These are phyloP conservation scores for Actenoides hombroni DNA, from an alignment of 2,113 vertebrate species.

Conservation along the genomic window DNA sequence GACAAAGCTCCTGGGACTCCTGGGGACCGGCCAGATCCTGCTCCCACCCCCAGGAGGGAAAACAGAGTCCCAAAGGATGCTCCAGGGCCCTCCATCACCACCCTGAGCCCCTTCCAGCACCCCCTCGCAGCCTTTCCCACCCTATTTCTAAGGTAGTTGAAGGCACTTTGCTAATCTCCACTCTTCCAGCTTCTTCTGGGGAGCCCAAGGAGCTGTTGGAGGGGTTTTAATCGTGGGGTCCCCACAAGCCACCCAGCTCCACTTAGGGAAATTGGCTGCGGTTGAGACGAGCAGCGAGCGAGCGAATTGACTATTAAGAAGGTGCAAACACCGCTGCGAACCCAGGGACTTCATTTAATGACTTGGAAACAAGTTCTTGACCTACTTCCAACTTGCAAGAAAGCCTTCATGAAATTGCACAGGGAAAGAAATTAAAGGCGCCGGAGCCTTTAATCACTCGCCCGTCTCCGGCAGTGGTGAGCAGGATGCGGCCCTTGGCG, in stretches of 20 bases:
- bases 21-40: accelerated
- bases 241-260: not conserved
- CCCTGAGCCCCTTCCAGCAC: not conserved
- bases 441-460: not conserved
- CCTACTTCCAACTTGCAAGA: constrained; percentile 40
- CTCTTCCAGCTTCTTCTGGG: accelerated
- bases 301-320: not conserved
- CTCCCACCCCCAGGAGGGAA: not conserved
- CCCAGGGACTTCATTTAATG: constrained; percentile 35
- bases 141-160: not conserved
- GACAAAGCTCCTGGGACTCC: accelerated
- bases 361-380: constrained; percentile 59
- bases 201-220: not conserved
- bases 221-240: not conserved
- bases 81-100: accelerated
- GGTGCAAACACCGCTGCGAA: constrained; percentile 5
- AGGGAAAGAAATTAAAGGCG: not conserved
- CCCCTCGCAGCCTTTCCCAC: accelerated
- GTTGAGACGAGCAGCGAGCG: not conserved
- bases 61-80: not conserved
- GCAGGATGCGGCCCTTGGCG: not conserved
- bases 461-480: accelerated
- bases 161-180: not conserved
- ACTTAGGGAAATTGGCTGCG: not conserved
- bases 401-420: not conserved